Conservation (phyloP, 1,140 invertebrate genomes). For the Samia ricini region DNA sequence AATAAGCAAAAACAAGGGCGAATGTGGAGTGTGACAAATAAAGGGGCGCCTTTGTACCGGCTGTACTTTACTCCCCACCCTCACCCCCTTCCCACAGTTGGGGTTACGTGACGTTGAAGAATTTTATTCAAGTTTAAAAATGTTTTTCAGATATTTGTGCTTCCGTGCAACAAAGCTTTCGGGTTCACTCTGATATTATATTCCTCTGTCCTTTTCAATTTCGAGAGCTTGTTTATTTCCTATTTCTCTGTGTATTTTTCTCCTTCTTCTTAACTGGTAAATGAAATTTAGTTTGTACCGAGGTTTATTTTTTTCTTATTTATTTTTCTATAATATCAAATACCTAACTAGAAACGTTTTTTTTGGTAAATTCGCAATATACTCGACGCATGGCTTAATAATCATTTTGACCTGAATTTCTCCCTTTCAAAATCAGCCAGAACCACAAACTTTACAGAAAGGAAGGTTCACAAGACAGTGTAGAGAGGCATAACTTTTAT, state of each 20-base stretch:
- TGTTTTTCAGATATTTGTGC: background rate
- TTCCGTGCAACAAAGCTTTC: background rate
- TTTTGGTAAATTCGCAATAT: background rate
- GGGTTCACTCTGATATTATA: background rate
- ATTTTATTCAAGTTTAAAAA: background rate
- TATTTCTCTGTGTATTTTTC: no score
- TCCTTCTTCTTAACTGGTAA: background rate
- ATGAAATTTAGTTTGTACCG: background rate
- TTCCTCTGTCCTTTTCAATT: background rate
- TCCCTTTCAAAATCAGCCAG: background rate
- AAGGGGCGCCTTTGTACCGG: background rate
- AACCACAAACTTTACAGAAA: background rate
- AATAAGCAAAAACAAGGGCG: background rate
- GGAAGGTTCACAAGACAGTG: background rate
- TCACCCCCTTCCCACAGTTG: no score
- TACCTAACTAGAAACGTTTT: background rate
- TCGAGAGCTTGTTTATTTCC: background rate
- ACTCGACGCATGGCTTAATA: background rate
- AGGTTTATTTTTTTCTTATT: background rate
- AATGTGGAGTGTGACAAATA: background rate
- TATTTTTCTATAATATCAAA: background rate
- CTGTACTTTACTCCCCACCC: background rate
- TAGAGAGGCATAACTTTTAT: no score
- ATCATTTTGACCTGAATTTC: constrained; percentile 1
- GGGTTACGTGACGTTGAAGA: background rate